Conservation (phyloP, 2,113 vertebrate genomes). For the Sylvietta virens region DNA sequence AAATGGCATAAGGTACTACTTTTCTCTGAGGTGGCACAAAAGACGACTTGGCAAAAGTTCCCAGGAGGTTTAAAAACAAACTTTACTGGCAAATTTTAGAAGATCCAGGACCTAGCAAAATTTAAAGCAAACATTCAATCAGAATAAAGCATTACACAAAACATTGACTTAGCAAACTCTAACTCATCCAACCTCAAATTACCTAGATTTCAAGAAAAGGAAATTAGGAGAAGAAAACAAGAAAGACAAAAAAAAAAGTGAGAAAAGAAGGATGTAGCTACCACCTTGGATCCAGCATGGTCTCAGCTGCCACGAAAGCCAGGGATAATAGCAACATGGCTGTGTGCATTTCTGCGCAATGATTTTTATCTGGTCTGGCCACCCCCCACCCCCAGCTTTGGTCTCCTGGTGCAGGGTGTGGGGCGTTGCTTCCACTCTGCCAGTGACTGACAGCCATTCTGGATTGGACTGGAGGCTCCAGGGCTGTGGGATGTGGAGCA, state of each 20-base stretch:
- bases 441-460: background rate
- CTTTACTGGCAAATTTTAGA: background rate
- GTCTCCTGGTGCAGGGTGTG: background rate
- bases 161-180: background rate
- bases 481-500: too few relatives aligned
- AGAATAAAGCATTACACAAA: background rate
- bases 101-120: background rate
- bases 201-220: background rate
- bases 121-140: background rate
- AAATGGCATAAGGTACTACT: background rate
- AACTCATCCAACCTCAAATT: background rate
- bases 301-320: background rate
- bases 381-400: too few relatives aligned
- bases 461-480: background rate
- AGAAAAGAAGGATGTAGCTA: background rate
- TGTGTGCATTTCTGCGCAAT: rapidly evolving
- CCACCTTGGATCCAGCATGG: background rate
- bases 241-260: background rate
- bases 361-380: background rate
- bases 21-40: background rate
- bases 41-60: background rate
- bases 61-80: background rate
- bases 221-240: background rate
- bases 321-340: background rate
- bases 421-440: background rate